Evolutionary conservation across 2,797 vertebrate genomes (phyloP), one percentile per base, ranked within the genome.

Genomic region (Xiphophorus birchmanni): DNA sequence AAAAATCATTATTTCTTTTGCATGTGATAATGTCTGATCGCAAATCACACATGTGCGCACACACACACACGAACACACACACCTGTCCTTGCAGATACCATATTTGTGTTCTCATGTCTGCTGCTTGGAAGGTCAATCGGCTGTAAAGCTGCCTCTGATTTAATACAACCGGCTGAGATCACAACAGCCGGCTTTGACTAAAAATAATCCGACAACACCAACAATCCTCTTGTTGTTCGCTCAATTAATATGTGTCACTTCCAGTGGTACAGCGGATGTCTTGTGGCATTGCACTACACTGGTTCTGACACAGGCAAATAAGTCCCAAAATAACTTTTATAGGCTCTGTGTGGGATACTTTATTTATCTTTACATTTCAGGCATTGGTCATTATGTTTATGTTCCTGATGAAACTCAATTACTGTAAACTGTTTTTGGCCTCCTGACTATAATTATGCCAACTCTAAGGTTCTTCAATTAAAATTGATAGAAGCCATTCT

Each of bases 131-230:
- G 86, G 88, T 93, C 87, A 91, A 88, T 80, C 85, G 82, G 82
- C 84, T 87, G 82, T 84, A 93, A 93, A 94, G 89, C 93, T 83
- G 54, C 6, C 76, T 91, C 90, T 94, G 94, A 95, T 95, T 95
- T 92, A 94, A 95, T 87, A 94, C 86, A 91, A 90, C 91, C 90
- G 86, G 89, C 91, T 87, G 88, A 92, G 89, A 93, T 93, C 90
- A 91, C 92, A 82, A 75, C 86, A 60, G 15, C 82, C 54, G 76
- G 77, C 44, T 13, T n/a, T 82, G 84, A 78, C 79, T 29, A 37
- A 85, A 88, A 93, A 94, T 89, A 87, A 87, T 81, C 78, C 48
- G 5, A 84, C 85, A 81, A 87, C 45, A 86, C 84, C 87, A 90
- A 65, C 80, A 76, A 85, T 84, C 72, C 80, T 63, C 65, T 73